A percentile compares a stretch with the other conserved stretches of the same genome.
phyloP scores from a whole-genome alignment of 2,888 invertebrate species.

The Phaonia tiefii region DNA sequence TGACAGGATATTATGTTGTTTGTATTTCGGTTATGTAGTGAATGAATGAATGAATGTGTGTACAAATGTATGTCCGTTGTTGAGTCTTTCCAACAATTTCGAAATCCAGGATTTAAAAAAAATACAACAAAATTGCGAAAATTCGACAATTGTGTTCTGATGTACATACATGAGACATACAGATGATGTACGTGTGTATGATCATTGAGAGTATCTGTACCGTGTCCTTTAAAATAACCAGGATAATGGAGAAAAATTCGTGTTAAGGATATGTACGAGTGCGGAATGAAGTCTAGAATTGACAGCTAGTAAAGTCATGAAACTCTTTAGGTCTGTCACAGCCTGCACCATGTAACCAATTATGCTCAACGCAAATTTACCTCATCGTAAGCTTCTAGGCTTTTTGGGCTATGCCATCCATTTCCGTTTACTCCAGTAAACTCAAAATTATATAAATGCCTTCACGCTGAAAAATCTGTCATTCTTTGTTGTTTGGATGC shows the following conservation, averaged over 20 bases:
- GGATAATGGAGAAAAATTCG: background rate
- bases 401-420: too few relatives aligned
- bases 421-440: too few relatives aligned
- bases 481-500: too few relatives aligned
- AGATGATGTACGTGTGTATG: too few relatives aligned
- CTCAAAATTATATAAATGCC: too few relatives aligned
- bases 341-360: too few relatives aligned
- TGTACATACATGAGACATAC: constrained; percentile 5
- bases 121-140: constrained; percentile 29
- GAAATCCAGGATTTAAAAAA: constrained; percentile 12
- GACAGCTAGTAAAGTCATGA: too few relatives aligned
- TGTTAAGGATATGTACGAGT: constrained; percentile 5
- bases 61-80: constrained; percentile 44
- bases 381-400: too few relatives aligned
- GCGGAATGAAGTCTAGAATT: background rate
- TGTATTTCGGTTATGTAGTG: constrained; percentile 43
- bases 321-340: too few relatives aligned
- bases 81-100: constrained; percentile 42
- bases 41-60: constrained; percentile 20
- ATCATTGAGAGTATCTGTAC: constrained; percentile 8
- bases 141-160: constrained; percentile 59
- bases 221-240: constrained; percentile 21
- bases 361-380: too few relatives aligned
- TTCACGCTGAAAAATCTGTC: too few relatives aligned
- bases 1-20: constrained; percentile 66